These are phyloP conservation scores for Myoxocephalus aenaeus DNA, from an alignment of 2,797 vertebrate genomes.

Conservation along the genomic window DNA sequence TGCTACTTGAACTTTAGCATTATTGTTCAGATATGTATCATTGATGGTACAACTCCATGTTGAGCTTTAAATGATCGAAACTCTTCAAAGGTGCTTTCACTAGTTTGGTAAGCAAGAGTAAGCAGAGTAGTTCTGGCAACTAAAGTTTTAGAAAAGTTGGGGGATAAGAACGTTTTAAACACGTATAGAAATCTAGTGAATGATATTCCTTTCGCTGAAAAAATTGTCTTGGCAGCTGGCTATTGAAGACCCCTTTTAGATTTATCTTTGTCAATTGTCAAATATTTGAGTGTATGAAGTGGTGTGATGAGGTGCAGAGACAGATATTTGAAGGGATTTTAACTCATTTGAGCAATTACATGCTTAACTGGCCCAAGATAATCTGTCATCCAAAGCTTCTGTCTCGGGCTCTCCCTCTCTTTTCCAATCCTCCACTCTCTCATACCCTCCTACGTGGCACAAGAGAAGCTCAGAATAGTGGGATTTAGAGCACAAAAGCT, in stretches of 20 bases:
- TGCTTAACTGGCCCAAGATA: constrained; percentile 99
- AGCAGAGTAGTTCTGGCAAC: background rate
- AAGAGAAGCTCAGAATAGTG: constrained; percentile 95
- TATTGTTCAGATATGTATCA: constrained; percentile 16
- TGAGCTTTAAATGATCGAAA: constrained; percentile 5
- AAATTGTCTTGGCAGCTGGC: constrained; percentile 90
- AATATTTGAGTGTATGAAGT: constrained; percentile 99
- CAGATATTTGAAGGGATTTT: constrained; percentile 99
- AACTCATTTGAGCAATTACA: constrained; percentile 99
- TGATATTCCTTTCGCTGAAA: constrained; percentile 85
- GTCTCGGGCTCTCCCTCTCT: constrained; percentile 81
- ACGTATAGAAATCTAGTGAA: constrained; percentile 86
- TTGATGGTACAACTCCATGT: constrained; percentile 11
- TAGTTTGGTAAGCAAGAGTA: constrained; percentile 3
- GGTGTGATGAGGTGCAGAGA: constrained; percentile 99
- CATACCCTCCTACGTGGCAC: constrained; percentile 91
- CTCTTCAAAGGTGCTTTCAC: background rate
- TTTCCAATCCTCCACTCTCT: constrained; percentile 80
- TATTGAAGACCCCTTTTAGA: constrained; percentile 93
- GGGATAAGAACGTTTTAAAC: constrained; percentile 52
- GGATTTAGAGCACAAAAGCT: constrained; percentile 99
- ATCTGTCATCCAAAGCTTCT: constrained; percentile 98
- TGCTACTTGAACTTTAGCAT: constrained; percentile 48
- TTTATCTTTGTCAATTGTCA: constrained; percentile 99
- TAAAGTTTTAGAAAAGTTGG: constrained; percentile 28